Evolutionary conservation across 2,888 invertebrate genomes (phyloP).

Genomic region (Leptura quadrifasciata): DNA sequence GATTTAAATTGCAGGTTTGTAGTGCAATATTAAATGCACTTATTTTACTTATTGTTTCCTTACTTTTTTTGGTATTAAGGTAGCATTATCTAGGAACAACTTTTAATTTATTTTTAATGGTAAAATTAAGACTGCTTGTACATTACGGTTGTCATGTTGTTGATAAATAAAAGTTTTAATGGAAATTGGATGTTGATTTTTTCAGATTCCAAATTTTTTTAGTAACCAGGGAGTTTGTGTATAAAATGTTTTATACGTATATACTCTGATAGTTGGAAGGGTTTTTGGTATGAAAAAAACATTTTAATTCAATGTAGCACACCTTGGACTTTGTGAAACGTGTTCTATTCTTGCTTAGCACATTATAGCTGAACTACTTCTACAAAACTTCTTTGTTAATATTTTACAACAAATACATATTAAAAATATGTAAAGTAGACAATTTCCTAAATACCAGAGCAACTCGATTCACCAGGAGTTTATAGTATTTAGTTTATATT

Average conservation of each 20-base stretch:
- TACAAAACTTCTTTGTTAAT: too few species aligned
- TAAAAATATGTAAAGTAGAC: too few species aligned
- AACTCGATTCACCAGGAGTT: too few species aligned
- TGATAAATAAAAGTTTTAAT: constrained; percentile 25
- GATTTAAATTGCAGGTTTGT: neutral
- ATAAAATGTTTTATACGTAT: neutral
- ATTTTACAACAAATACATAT: too few species aligned
- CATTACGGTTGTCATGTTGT: constrained; percentile 18
- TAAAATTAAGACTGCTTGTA: constrained; percentile 29
- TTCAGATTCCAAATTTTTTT: neutral
- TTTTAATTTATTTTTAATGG: constrained; percentile 23
- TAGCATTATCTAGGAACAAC: neutral
- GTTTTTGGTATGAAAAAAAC: too few species aligned
- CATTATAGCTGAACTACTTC: too few species aligned
- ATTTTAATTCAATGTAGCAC: too few species aligned
- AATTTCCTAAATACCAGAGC: too few species aligned
- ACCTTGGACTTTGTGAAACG: too few species aligned
- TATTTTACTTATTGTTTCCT: neutral
- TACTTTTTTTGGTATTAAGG: neutral
- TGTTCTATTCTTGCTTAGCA: too few species aligned
- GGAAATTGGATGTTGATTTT: neutral
- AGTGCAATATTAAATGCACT: constrained; percentile 16
- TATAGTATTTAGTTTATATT: too few species aligned
- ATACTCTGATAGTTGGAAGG: too few species aligned
- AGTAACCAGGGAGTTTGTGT: neutral